phyloP scores from a whole-genome alignment of 2,113 vertebrate species.

The Xenopus borealis region DNA sequence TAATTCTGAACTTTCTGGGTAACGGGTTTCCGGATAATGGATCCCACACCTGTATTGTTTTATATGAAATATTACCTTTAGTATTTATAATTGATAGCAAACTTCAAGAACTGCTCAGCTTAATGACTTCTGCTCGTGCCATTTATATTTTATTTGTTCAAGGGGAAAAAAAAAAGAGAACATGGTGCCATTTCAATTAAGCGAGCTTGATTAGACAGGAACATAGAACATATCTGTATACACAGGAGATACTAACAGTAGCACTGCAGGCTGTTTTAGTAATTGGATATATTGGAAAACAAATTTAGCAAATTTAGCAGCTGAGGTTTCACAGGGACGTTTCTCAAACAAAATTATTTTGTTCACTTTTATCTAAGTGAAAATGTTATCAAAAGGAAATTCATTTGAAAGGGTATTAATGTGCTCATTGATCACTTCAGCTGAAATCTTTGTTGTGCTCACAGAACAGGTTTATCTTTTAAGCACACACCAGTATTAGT shows the following conservation, averaged over 20 bases:
- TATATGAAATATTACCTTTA: too few species aligned
- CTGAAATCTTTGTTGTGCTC: too few species aligned
- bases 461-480: too few species aligned
- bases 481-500: too few species aligned
- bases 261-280: constrained; percentile 6
- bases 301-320: neutral
- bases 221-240: neutral
- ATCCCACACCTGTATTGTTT: too few species aligned
- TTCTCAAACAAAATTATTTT: neutral
- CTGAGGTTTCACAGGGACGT: neutral
- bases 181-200: neutral
- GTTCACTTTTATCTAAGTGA: neutral
- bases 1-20: too few species aligned
- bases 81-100: neutral
- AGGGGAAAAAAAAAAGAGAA: neutral
- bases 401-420: neutral
- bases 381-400: constrained; percentile 13
- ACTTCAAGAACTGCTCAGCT: neutral
- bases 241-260: neutral
- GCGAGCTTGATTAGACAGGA: neutral
- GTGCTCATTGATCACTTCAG: neutral
- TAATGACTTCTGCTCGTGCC: neutral
- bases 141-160: constrained; percentile 13
- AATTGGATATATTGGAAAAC: constrained; percentile 6
- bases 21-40: too few species aligned